Conservation (phyloP, 92 coral and sea anemone species). For the Siderastrea radians region DNA sequence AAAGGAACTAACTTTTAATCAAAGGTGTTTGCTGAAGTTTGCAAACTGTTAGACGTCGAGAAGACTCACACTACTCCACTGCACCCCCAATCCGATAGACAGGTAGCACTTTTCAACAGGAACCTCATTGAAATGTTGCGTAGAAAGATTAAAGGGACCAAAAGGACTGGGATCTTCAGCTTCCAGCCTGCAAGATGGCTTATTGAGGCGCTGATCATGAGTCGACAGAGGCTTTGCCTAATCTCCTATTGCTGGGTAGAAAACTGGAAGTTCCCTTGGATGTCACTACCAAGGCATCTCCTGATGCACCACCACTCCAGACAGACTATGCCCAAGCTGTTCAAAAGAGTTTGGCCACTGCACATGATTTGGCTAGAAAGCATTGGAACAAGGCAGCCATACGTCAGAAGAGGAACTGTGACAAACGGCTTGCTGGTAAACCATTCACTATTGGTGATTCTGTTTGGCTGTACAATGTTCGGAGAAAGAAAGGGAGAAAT, state of each 20-base stretch:
- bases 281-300: not conserved
- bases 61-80: conserved; percentile 64
- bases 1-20: conserved; percentile 81
- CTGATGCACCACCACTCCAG: not conserved
- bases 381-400: conserved; percentile 55
- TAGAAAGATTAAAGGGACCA: not conserved
- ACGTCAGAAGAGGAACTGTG: conserved; percentile 68
- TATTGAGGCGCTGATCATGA: conserved; percentile 70
- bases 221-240: conserved; percentile 14
- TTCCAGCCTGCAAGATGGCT: conserved; percentile 67
- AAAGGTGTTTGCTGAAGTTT: conserved; percentile 73
- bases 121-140: conserved; percentile 41
- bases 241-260: conserved; percentile 8
- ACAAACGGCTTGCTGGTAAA: conserved; percentile 49
- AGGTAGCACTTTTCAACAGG: conserved; percentile 67
- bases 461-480: conserved; percentile 62
- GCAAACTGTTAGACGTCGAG: conserved; percentile 72
- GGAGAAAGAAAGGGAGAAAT: conserved; percentile 49
- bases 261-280: not conserved
- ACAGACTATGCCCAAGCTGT: conserved; percentile 50
- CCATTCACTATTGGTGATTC: conserved; percentile 56
- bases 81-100: conserved; percentile 73
- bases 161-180: not conserved
- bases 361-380: conserved; percentile 58
- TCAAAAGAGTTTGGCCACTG: conserved; percentile 45